A percentile compares a stretch with the other conserved stretches of the same genome.
Conservation (phyloP, 1,140 invertebrate species). For the Macrobrachium rosenbergii region DNA sequence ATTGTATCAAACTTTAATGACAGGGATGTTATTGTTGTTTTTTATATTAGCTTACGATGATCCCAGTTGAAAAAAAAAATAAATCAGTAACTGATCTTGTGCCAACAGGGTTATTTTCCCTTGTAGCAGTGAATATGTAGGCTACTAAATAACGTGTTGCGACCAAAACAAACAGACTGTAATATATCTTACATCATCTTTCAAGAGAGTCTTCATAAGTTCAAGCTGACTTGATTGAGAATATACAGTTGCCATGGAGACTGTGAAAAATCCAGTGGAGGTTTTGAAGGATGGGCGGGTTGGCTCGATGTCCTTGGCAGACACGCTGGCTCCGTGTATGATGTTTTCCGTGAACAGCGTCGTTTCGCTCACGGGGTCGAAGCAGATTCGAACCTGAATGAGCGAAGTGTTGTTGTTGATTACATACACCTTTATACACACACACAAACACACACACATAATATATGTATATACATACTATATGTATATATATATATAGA, state of each 20-base stretch:
- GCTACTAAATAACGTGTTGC: background rate
- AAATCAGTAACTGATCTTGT: too few species aligned
- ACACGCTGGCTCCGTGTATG: conserved; percentile 44
- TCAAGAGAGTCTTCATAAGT: conserved; percentile 47
- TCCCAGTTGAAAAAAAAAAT: background rate
- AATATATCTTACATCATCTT: conserved; percentile 22
- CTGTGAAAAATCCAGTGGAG: conserved; percentile 58
- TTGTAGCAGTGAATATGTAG: too few species aligned
- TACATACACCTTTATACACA: too few species aligned
- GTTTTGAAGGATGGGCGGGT: conserved; percentile 53
- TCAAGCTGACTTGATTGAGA: conserved; percentile 30
- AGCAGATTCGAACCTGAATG: conserved; percentile 30
- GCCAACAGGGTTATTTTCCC: background rate
- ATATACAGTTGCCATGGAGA: conserved; percentile 54
- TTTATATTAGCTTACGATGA: too few species aligned
- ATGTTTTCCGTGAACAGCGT: conserved; percentile 38
- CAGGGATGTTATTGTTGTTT: too few species aligned
- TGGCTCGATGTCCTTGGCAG: conserved; percentile 50
- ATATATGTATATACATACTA: too few species aligned
- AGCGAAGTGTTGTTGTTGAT: too few species aligned
- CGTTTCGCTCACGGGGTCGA: conserved; percentile 39
- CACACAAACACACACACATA: too few species aligned
- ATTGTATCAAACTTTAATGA: too few species aligned
- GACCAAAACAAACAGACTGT: background rate
- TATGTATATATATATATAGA: too few species aligned